A percentile compares a stretch with the other conserved stretches of the same genome.
Evolutionary conservation across 2,888 invertebrate species (phyloP).

Genomic region (Platycnemis pennipes): DNA sequence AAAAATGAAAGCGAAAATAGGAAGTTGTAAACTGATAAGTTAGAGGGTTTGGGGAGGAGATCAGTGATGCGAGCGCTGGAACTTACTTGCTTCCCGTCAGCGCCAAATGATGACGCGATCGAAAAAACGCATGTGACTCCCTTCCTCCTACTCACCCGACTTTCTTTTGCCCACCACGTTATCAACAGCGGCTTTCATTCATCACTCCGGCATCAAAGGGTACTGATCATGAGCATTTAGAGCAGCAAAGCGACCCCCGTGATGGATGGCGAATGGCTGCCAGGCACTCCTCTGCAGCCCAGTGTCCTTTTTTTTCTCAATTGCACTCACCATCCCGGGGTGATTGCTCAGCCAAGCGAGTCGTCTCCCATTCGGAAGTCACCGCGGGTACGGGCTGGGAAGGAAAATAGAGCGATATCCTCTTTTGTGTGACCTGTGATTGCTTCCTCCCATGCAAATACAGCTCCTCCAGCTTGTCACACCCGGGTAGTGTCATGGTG

Average conservation of each 20-base stretch:
- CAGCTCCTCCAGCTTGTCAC: no score
- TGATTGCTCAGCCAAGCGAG: not conserved
- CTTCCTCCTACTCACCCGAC: not conserved
- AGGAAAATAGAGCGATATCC: not conserved
- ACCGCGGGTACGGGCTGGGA: not conserved
- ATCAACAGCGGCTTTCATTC: conserved; percentile 2
- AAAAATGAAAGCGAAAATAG: not conserved
- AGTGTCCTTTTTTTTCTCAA: not conserved
- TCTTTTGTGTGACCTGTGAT: not conserved
- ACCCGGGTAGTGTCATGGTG: no score
- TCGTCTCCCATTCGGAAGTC: not conserved
- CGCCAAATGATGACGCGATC: not conserved
- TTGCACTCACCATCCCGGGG: not conserved
- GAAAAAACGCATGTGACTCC: not conserved
- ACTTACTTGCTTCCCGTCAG: not conserved
- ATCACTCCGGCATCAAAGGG: not conserved
- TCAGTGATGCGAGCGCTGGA: not conserved
- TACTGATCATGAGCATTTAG: not conserved
- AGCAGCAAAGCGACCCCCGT: not conserved
- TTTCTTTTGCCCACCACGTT: not conserved
- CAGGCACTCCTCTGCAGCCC: not conserved
- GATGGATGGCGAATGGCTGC: not conserved
- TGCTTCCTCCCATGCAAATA: no score
- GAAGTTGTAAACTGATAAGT: not conserved
- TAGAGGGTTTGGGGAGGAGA: not conserved